Evolutionary conservation across 2,797 vertebrate genomes (phyloP).

Genomic region (Syngnathus rostellatus): DNA sequence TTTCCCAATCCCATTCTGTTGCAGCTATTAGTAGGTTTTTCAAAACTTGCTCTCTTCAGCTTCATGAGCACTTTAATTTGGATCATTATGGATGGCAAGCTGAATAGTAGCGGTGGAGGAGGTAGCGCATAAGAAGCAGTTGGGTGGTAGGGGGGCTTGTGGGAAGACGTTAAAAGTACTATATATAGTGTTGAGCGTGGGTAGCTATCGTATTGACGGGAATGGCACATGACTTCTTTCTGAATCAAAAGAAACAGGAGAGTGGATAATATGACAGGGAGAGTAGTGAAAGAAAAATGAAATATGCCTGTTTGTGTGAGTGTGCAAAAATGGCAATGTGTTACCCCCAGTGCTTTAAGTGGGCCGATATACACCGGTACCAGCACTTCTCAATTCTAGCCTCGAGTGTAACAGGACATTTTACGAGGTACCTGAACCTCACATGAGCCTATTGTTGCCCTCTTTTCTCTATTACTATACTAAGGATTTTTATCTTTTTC

Average conservation of each 20-base stretch:
- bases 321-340: conserved; percentile 3
- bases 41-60: not conserved
- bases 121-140: conserved; percentile 5
- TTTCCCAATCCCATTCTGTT: not conserved
- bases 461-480: too few species aligned
- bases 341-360: not conserved
- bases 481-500: too few species aligned
- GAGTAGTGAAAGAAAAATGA: conserved; percentile 3
- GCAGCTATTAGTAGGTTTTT: too few species aligned
- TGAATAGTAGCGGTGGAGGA: conserved; percentile 42
- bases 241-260: conserved; percentile 37
- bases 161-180: conserved; percentile 51
- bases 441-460: too few species aligned
- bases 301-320: conserved; percentile 8
- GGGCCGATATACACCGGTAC: too few species aligned
- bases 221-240: conserved; percentile 50
- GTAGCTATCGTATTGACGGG: conserved; percentile 56
- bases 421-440: too few species aligned
- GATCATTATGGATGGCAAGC: conserved; percentile 41
- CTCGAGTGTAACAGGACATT: too few species aligned
- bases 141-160: conserved; percentile 17
- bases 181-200: conserved; percentile 62
- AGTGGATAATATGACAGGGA: conserved; percentile 36
- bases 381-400: too few species aligned
- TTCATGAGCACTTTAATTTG: conserved; percentile 29